phyloP scores from a whole-genome alignment of 2,888 invertebrate genomes.

The Agrilus mali region DNA sequence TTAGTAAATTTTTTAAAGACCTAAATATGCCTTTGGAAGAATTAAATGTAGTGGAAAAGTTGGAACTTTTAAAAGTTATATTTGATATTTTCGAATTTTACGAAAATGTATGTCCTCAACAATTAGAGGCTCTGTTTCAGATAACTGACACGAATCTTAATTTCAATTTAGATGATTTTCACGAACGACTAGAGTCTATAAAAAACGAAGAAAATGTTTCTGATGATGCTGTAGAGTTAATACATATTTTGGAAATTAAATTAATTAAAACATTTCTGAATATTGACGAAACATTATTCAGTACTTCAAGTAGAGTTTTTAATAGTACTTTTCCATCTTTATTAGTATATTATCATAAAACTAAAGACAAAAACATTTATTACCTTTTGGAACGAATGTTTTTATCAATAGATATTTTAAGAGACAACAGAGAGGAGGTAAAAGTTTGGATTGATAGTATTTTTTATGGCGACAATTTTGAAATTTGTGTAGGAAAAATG shows the following conservation, averaged over 20 bases:
- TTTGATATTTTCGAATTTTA: conserved; percentile 44
- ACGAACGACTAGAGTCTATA: conserved; percentile 2
- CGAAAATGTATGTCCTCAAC: conserved; percentile 39
- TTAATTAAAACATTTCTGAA: conserved; percentile 32
- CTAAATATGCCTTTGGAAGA: conserved; percentile 20
- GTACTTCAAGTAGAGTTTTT: conserved; percentile 21
- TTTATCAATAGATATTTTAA: conserved; percentile 50
- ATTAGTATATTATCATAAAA: conserved; percentile 35
- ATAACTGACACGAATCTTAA: background rate
- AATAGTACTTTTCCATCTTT: conserved; percentile 16
- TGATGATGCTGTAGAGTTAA: no score
- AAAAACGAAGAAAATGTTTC: no score
- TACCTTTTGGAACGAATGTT: conserved; percentile 41
- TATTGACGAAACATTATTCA: conserved; percentile 28
- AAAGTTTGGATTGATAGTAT: conserved; percentile 10
- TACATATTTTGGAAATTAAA: conserved; percentile 26
- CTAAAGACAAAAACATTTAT: conserved; percentile 21
- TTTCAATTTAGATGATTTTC: conserved; percentile 15
- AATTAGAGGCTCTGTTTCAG: conserved; percentile 29
- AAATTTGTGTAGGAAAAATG: conserved; percentile 1
- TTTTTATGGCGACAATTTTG: conserved; percentile 3
- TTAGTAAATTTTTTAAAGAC: conserved; percentile 24
- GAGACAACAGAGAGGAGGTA: conserved; percentile 50
- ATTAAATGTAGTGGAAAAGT: no score
- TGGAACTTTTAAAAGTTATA: conserved; percentile 25